Evolutionary conservation across 2,797 vertebrate species (phyloP), one percentile per base, ranked within the genome.

Genomic region (Pteronotus mesoamericanus): DNA sequence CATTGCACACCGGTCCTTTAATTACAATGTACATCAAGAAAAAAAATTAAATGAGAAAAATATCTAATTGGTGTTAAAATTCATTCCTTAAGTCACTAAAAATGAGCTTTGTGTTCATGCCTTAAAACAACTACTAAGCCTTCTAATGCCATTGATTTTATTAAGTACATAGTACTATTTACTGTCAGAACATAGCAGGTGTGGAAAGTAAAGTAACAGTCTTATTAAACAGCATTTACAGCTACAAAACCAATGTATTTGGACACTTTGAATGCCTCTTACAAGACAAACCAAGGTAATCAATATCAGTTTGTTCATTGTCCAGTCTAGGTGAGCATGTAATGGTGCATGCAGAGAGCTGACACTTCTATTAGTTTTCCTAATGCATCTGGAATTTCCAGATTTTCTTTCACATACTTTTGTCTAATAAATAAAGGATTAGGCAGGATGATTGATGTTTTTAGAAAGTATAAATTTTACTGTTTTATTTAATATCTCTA

Each of bases 351-450:
- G 57, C 75, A 71, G 91, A 92, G 89, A 51, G 88, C 16, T 57
- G 91, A 89, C 2, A 57, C 44, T 83, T 93, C 86, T 94, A 96
- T 97, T 98, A 97, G 75, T 97, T 97, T 98, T 90, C 92, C 64
- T 96, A 96, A 94, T 22, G 39, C 48, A 96, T 11, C 69, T 80
- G 61, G 96, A 97, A 89, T 96, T 85, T 94, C 24, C 48, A 18
- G 53, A 72, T 61, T 96, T 34, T 77, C 29, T 93, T 75, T 16
- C 14, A 14, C 86, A 78, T 6, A 0, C 0, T 44, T 96, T 91
- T 94, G 87, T 96, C 42, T 51, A 80, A 92, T 68, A 66, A 75
- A 86, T 68, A 90, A 97, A 92, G 5, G 29, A 21, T 93, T 84
- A 91, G 69, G 68, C 66, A 83, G 61, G 91, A 85, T 87, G 19